Base-by-base conservation (phyloP, 2,113 vertebrate genomes). In the Clarias macrocephalus region DNA sequence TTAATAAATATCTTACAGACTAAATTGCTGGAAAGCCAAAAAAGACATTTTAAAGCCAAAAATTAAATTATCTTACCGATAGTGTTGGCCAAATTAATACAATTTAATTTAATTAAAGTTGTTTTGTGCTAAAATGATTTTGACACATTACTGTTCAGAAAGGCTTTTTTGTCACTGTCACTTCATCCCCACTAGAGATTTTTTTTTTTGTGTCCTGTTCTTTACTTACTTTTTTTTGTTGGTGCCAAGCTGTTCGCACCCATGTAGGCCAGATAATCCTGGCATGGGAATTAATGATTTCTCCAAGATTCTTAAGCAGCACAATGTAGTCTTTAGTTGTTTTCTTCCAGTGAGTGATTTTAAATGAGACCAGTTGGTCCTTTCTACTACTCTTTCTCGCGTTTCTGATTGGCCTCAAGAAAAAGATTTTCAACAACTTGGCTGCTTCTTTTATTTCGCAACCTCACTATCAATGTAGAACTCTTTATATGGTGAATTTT, bases 381-480 rank as follows among this genome's bases (percentile, higher is more conserved):
- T 79, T 13, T 77, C 85, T 80, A 16, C 62, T 68, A 59, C 83
- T 73, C 66, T 60, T 77, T 59, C n/a, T 33, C 37, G 3, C 48
- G 9, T 73, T 56, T 81, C 37, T 48, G 19, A 9, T 56, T 62
- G 66, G 56, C 77, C 42, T 81, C 19, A 7, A 81, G 57, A 88
- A 85, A 81, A 65, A 75, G n/a, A 85, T 88, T 85, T 88, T 59
- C 54, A 21, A 6, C 59, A 42, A 54, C 56, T 88, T 81, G 87
- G 83, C 54, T 81, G 30, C 48, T 57, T 57, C 60, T 84, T 66
- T 79, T 59, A 63, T 66, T 68, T 86, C 52, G 37, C 57, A 37
- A 80, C 62, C 48, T 70, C 60, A 16, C 28, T 19, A n/a, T 66
- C 19, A n/a, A 9, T 59, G 73, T 76, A 52, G 42, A 52, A 15